These are phyloP conservation scores for Emydocephalus ijimae DNA, from an alignment of 2,113 vertebrate species.

Conservation along the genomic window DNA sequence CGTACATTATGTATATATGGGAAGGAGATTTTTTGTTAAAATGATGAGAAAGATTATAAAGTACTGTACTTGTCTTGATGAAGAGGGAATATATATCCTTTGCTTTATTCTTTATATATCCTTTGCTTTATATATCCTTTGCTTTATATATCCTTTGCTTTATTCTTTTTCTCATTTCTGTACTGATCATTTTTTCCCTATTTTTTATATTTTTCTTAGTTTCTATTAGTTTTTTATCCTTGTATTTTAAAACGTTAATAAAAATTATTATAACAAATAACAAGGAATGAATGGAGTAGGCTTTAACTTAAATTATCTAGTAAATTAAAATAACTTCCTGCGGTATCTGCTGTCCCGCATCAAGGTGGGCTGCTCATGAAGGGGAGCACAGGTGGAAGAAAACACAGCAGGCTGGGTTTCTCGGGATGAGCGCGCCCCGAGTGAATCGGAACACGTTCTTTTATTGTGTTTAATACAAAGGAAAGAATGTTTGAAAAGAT, in stretches of 20 bases:
- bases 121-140: background rate
- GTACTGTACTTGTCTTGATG: background rate
- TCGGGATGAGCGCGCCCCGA: no score
- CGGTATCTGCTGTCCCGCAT: no score
- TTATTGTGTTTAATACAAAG: no score
- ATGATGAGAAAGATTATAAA: background rate
- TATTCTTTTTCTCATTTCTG: background rate
- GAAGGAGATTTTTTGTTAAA: background rate
- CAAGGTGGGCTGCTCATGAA: no score
- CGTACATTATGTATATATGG: background rate
- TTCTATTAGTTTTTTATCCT: background rate
- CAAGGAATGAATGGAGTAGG: background rate
- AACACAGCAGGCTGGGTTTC: no score
- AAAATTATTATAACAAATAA: background rate
- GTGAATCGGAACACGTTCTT: no score
- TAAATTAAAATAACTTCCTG: background rate
- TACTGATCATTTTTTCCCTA: background rate
- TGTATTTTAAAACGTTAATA: background rate
- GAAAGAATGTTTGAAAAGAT: no score
- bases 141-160: background rate
- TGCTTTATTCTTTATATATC: background rate
- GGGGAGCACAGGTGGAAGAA: no score
- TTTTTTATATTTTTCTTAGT: background rate
- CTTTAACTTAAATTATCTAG: background rate
- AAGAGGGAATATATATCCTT: background rate